A percentile compares a stretch with the other conserved stretches of the same genome.
Evolutionary conservation across 2,888 invertebrate genomes (phyloP).

Genomic region (Mythimna vitellina): DNA sequence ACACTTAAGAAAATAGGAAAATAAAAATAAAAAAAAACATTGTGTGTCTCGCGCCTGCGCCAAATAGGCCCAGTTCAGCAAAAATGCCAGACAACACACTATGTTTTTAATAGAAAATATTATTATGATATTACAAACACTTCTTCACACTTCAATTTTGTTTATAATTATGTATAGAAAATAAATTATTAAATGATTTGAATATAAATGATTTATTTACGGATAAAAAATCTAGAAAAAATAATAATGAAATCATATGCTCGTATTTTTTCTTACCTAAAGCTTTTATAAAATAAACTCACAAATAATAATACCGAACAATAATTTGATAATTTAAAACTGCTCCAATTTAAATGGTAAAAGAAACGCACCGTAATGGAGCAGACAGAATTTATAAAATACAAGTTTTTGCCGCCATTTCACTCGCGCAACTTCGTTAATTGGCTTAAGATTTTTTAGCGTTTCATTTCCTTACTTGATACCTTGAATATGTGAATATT

Average conservation of each 20-base stretch:
- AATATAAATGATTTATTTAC: not conserved
- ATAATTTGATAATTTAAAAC: conserved; percentile 24
- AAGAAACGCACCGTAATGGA: conserved; percentile 45
- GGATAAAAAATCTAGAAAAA: not conserved
- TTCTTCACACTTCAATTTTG: no score
- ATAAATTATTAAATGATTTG: no score
- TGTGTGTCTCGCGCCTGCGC: no score
- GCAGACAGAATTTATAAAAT: conserved; percentile 36
- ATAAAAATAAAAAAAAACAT: no score
- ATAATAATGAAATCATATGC: not conserved
- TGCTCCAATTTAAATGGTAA: conserved; percentile 53
- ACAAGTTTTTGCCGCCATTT: conserved; percentile 58
- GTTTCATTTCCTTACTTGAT: conserved; percentile 34
- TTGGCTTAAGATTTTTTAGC: conserved; percentile 56
- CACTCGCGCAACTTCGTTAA: conserved; percentile 47
- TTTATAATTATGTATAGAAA: no score
- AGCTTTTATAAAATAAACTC: not conserved
- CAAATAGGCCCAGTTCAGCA: no score
- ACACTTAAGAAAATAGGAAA: no score
- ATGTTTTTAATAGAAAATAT: no score
- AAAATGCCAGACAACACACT: no score
- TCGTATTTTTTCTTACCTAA: not conserved
- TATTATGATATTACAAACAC: no score
- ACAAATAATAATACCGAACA: not conserved
- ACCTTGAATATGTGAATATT: conserved; percentile 10